Evolutionary conservation across 2,113 vertebrate species (phyloP).

Genomic region (Ramphastos sulfuratus): DNA sequence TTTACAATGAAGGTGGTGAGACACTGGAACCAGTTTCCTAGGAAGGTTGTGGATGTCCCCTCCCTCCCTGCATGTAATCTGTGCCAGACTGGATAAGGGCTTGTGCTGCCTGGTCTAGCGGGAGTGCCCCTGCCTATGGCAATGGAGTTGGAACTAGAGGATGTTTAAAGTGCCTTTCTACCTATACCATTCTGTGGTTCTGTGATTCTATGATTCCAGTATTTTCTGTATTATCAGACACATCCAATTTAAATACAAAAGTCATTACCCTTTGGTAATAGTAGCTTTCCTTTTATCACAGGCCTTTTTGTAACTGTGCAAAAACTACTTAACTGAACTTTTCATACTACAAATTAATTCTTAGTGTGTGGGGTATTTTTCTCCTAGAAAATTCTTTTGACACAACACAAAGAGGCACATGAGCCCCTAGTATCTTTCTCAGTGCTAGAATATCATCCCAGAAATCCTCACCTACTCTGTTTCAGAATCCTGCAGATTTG

Average conservation of each 20-base stretch:
- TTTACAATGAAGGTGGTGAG: too few species aligned
- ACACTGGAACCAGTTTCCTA: too few species aligned
- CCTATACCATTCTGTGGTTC: too few species aligned
- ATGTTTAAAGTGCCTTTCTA: too few species aligned
- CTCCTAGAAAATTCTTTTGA: background rate
- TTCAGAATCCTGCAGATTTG: background rate
- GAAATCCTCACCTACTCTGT: background rate
- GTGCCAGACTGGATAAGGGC: too few species aligned
- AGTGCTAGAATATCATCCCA: background rate
- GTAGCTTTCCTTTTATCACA: background rate
- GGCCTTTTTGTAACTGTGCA: background rate
- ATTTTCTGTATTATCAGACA: background rate
- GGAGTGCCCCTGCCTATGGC: too few species aligned
- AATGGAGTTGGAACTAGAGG: too few species aligned
- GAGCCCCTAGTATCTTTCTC: background rate
- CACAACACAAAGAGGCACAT: background rate
- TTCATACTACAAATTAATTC: background rate
- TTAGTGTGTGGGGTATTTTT: fast-evolving
- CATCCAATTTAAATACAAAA: background rate
- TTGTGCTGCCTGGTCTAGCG: too few species aligned
- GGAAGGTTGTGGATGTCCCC: too few species aligned
- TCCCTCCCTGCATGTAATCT: too few species aligned
- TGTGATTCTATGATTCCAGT: background rate
- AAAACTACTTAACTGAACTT: background rate
- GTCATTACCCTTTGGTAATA: background rate